A percentile compares a stretch with the other conserved stretches of the same genome.
phyloP scores from a whole-genome alignment of 2,888 invertebrate species.

The Mimachlamys varia region DNA sequence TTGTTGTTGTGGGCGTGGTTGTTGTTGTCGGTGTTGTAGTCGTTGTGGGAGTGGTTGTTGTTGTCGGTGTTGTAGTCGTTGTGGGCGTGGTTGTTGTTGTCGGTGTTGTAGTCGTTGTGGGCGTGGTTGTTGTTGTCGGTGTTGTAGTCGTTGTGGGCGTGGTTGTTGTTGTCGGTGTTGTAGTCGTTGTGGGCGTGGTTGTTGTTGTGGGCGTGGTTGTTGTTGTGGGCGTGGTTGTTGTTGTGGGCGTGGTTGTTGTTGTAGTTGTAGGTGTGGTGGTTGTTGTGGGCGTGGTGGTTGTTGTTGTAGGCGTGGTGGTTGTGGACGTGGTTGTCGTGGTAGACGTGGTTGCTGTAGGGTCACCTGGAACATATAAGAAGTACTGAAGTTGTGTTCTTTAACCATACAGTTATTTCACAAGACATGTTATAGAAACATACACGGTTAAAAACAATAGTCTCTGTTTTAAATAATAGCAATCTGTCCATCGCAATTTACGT shows the following conservation, averaged over 20 bases:
- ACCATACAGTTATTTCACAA: no score
- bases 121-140: neutral
- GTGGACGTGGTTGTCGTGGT: neutral
- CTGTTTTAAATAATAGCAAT: neutral
- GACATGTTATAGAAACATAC: no score
- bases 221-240: neutral
- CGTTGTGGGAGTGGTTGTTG: neutral
- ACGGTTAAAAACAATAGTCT: no score
- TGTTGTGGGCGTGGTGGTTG: neutral
- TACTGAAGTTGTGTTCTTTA: no score
- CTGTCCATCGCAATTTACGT: no score
- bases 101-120: neutral
- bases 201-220: neutral
- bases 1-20: neutral
- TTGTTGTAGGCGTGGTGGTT: neutral
- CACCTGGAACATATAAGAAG: no score
- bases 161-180: constrained; percentile 6
- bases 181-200: neutral
- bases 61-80: neutral
- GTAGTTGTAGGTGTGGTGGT: neutral
- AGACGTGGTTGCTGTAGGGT: neutral
- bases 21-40: neutral
- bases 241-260: neutral
- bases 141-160: neutral
- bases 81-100: neutral